Conservation (phyloP, 2,888 invertebrate species). For the Perdita meconis region DNA sequence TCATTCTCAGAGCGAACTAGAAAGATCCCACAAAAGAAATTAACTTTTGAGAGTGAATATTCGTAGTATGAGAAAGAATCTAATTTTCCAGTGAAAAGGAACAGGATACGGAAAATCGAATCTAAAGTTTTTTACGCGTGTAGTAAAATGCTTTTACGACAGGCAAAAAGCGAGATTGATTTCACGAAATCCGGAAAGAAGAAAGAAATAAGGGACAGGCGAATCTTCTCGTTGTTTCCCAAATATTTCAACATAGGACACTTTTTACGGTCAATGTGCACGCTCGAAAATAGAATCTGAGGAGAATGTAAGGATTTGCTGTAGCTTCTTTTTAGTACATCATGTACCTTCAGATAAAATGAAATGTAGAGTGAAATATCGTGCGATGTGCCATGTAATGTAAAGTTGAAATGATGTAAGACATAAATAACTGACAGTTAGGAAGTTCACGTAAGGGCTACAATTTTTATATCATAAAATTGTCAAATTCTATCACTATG, state of each 20-base stretch:
- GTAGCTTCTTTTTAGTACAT: neutral
- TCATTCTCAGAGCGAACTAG: too few relatives aligned
- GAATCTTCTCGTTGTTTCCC: conserved; percentile 15
- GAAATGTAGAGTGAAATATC: too few relatives aligned
- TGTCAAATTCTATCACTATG: too few relatives aligned
- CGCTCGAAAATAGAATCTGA: conserved; percentile 14
- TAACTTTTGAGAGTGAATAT: too few relatives aligned
- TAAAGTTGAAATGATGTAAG: too few relatives aligned
- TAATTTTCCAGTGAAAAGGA: neutral
- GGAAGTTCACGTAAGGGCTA: too few relatives aligned
- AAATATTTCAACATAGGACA: conserved; percentile 7
- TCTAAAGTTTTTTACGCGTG: conserved; percentile 8
- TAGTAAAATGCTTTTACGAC: conserved; percentile 39
- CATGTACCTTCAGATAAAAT: neutral
- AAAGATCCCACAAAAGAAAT: too few relatives aligned
- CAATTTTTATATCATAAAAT: too few relatives aligned
- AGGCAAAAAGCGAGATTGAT: conserved; percentile 37
- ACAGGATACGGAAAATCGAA: neutral
- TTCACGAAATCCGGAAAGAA: conserved; percentile 16
- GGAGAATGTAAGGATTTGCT: neutral
- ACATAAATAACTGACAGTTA: too few relatives aligned
- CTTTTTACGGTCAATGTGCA: conserved; percentile 15
- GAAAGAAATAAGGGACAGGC: conserved; percentile 30
- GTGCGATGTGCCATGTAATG: too few relatives aligned
- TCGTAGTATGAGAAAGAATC: neutral